phyloP scores from a whole-genome alignment of 2,797 vertebrate species.

The Poecilia wingei region DNA sequence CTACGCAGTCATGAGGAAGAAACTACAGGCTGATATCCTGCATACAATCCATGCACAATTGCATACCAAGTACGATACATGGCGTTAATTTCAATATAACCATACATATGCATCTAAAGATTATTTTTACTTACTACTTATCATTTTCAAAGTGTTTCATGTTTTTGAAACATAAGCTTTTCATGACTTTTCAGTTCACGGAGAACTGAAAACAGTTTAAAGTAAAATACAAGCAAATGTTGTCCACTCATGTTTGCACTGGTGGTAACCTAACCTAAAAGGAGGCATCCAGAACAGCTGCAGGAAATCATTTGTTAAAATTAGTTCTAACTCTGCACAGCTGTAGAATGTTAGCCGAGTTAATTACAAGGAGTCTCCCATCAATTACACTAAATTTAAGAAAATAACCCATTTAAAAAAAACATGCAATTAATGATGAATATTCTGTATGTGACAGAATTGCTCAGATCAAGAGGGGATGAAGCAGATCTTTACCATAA shows the following conservation, averaged over 20 bases:
- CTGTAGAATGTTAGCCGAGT: slow-evolving; percentile 2
- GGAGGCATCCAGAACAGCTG: slow-evolving; percentile 2
- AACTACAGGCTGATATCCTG: not conserved
- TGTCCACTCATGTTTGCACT: not conserved
- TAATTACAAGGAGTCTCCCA: slow-evolving; percentile 1
- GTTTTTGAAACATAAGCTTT: not conserved
- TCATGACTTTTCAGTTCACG: not conserved
- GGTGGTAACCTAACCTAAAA: slow-evolving; percentile 19
- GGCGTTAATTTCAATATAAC: not conserved
- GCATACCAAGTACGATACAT: not conserved
- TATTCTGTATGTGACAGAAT: not conserved
- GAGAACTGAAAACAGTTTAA: not conserved
- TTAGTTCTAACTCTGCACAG: slow-evolving; percentile 31
- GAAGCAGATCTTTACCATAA: not conserved
- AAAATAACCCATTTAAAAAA: not conserved
- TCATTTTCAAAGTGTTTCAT: not conserved
- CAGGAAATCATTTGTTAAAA: slow-evolving; percentile 28
- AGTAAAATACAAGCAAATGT: not conserved
- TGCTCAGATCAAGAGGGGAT: not conserved
- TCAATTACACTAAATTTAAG: not conserved
- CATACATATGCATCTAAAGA: not conserved
- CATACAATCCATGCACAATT: not conserved
- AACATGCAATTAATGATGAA: not conserved
- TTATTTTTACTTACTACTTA: not conserved
- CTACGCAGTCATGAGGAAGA: no score